Base-by-base conservation (phyloP, 2,797 vertebrate genomes). In the Sebastes elongatus region DNA sequence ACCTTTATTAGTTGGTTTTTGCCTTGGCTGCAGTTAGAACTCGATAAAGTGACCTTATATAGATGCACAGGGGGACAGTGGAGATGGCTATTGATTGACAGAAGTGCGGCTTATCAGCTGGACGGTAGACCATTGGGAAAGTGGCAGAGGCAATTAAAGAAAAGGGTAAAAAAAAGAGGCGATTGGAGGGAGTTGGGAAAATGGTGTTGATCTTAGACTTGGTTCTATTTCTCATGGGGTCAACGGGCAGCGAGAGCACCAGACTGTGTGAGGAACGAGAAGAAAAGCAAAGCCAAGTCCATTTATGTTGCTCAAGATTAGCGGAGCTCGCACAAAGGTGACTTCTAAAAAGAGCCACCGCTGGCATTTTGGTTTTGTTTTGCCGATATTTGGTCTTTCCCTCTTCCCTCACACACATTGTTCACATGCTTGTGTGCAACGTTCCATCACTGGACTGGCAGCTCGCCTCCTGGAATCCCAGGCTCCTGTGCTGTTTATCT, bases 21-120 rank as follows among this genome's bases (percentile, higher is more conserved):
- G 77, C 79, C 78, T 80, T 38, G 25, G 79, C 56, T 78, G 69
- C 66, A 64, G 88, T 80, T 73, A 57, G 84, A 94, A 93, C 93
- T 92, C 92, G 80, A 96, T 96, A 91, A 80, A 79, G 82, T 92
- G 91, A 95, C 94, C 94, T 95, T 95, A 94, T 85, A 91, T 80
- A 83, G 87, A 91, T 82, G 78, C 88, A 86, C 87, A 80, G 70
- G 86, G 90, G 91, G 84, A 85, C 86, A 72, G 75, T 64, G 78
- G 76, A 90, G 88, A 91, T 86, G 91, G 84, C 22, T 92, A 95
- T 94, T 88, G 95, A 96, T 89, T 93, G 90, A 88, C 78, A 89
- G 88, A 83, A 91, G 74, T 84, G 89, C 68, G 82, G 85, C 90
- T 95, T 89, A 93, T 95, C 92, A 85, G 89, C 67, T 75, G 55